These are phyloP conservation scores for Eulacestoma nigropectus DNA, from an alignment of 2,113 vertebrate species.

Conservation along the genomic window DNA sequence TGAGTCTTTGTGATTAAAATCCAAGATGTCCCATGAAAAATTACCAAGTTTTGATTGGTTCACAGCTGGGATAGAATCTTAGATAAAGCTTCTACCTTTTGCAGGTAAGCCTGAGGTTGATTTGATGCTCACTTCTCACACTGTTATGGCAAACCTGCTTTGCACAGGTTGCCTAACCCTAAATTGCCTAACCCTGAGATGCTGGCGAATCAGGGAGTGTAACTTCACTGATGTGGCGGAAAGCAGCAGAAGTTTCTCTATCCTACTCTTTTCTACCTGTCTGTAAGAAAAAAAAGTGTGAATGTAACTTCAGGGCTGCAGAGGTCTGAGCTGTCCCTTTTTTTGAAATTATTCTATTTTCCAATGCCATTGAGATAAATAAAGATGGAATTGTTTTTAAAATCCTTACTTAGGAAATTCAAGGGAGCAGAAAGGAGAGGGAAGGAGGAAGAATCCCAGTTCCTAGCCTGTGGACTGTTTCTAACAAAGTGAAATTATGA, in stretches of 20 bases:
- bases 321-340: background rate
- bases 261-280: background rate
- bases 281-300: background rate
- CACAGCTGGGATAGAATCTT: background rate
- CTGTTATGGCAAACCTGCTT: background rate
- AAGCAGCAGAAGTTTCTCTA: background rate
- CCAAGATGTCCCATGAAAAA: background rate
- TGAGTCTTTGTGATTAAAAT: background rate
- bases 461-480: background rate
- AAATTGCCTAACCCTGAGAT: background rate
- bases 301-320: background rate
- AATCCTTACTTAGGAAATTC: background rate
- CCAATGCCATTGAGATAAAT: background rate
- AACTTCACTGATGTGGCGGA: background rate
- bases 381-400: background rate
- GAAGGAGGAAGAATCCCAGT: background rate
- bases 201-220: background rate
- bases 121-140: fast-evolving
- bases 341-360: background rate
- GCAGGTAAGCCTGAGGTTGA: background rate
- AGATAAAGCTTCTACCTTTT: background rate
- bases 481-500: background rate
- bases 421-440: background rate
- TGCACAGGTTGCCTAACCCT: background rate
- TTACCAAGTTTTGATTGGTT: background rate